Conservation (phyloP, 1,140 invertebrate species). For the Aculops lycopersici region DNA sequence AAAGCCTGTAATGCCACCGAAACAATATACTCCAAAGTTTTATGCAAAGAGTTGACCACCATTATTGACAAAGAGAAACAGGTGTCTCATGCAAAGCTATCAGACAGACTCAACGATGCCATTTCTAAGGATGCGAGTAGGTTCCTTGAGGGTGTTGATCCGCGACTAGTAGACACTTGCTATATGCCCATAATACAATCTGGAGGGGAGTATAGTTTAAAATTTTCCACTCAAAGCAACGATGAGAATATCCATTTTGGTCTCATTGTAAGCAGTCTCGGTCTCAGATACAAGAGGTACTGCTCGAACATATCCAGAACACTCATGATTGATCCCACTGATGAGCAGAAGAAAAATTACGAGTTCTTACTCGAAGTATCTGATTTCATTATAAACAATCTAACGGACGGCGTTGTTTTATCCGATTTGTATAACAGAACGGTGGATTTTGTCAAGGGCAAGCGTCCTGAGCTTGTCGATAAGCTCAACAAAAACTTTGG, state of each 20-base stretch:
- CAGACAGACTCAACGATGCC: conserved; percentile 69
- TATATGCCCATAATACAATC: conserved; percentile 96
- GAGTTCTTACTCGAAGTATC: conserved; percentile 67
- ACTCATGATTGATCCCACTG: conserved; percentile 72
- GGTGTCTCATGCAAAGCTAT: conserved; percentile 55
- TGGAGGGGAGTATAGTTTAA: conserved; percentile 78
- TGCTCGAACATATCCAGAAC: conserved; percentile 94
- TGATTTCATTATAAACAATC: conserved; percentile 52
- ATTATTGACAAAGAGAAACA: conserved; percentile 89
- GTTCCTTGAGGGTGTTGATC: conserved; percentile 54
- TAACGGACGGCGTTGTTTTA: conserved; percentile 48
- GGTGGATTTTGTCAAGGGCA: conserved; percentile 44
- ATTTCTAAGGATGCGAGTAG: conserved; percentile 73
- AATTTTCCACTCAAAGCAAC: conserved; percentile 70
- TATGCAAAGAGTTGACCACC: conserved; percentile 91
- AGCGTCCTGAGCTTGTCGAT: conserved; percentile 51
- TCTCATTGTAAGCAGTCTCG: conserved; percentile 72
- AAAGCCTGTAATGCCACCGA: conserved; percentile 69
- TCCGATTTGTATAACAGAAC: conserved; percentile 60
- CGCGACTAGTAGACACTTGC: conserved; percentile 65
- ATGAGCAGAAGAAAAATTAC: conserved; percentile 44
- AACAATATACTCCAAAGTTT: conserved; percentile 78
- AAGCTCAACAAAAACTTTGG: conserved; percentile 80
- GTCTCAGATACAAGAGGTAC: conserved; percentile 78
- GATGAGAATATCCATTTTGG: conserved; percentile 83